phyloP scores from a whole-genome alignment of 2,888 invertebrate species.

The Cinara cedri region DNA sequence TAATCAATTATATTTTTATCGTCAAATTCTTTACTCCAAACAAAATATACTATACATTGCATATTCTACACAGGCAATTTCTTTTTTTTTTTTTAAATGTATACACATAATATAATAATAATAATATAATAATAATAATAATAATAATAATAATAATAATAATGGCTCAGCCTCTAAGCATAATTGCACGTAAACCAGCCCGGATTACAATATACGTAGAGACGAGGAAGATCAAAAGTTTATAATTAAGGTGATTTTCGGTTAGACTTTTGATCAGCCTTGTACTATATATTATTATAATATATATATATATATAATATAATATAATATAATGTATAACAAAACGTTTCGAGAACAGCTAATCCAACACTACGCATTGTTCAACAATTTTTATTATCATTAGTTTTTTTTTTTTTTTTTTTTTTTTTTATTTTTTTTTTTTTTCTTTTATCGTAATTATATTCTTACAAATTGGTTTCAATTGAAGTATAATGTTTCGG shows the following conservation, averaged over 20 bases:
- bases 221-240: constrained; percentile 54
- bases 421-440: too few relatives aligned
- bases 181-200: constrained; percentile 57
- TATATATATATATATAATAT: constrained; percentile 17
- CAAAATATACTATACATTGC: constrained; percentile 57
- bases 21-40: constrained; percentile 53
- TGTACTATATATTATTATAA: constrained; percentile 45
- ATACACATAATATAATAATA: constrained; percentile 44
- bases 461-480: constrained; percentile 45
- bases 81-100: constrained; percentile 52
- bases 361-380: constrained; percentile 54
- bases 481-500: constrained; percentile 32
- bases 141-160: constrained; percentile 14
- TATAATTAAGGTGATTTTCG: constrained; percentile 36
- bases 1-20: constrained; percentile 17
- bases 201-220: constrained; percentile 52
- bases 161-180: constrained; percentile 56
- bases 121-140: too few relatives aligned
- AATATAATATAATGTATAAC: constrained; percentile 54
- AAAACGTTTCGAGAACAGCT: constrained; percentile 48
- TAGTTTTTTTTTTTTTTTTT: too few relatives aligned
- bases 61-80: constrained; percentile 56
- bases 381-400: constrained; percentile 48
- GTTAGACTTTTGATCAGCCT: constrained; percentile 53
- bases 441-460: constrained; percentile 37